These are phyloP conservation scores for Masnerella sp. DNA, from an alignment of 2,888 invertebrate genomes.

Conservation along the genomic window DNA sequence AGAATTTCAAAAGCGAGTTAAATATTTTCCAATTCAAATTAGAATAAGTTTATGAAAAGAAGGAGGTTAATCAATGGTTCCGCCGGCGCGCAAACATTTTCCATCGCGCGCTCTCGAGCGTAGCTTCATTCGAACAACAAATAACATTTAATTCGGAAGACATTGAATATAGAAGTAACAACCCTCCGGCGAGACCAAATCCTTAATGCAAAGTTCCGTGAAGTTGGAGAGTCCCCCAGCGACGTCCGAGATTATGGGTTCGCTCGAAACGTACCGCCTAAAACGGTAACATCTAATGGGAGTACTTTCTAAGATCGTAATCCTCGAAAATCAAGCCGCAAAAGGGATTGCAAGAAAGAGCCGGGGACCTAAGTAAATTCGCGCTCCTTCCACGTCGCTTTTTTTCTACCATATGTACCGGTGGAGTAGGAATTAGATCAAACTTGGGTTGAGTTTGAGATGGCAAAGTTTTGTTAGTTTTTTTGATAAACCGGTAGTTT, in stretches of 20 bases:
- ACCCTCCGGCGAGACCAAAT: constrained; percentile 54
- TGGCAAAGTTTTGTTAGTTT: too few species aligned
- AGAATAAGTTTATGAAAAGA: too few species aligned
- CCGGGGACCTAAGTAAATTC: constrained; percentile 42
- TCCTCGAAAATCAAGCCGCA: constrained; percentile 57
- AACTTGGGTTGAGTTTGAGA: too few species aligned
- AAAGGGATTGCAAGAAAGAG: constrained; percentile 43
- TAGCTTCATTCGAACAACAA: constrained; percentile 48
- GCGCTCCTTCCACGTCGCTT: not conserved
- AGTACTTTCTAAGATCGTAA: constrained; percentile 57
- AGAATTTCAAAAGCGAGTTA: too few species aligned
- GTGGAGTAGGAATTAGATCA: too few species aligned
- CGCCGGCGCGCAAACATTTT: constrained; percentile 37
- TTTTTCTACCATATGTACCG: not conserved
- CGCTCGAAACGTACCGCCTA: constrained; percentile 48
- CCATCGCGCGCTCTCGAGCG: constrained; percentile 23
- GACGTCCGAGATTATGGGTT: constrained; percentile 57
- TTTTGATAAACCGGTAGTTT: too few species aligned
- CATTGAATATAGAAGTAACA: constrained; percentile 51
- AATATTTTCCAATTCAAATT: too few species aligned
- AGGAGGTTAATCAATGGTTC: constrained; percentile 38
- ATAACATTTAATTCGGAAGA: constrained; percentile 52
- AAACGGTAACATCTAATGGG: constrained; percentile 56
- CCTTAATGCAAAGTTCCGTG: constrained; percentile 53
- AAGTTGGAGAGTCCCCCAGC: constrained; percentile 46